Conservation (phyloP, 2,113 vertebrate species). For the Sterrhoptilus dennistouni region DNA sequence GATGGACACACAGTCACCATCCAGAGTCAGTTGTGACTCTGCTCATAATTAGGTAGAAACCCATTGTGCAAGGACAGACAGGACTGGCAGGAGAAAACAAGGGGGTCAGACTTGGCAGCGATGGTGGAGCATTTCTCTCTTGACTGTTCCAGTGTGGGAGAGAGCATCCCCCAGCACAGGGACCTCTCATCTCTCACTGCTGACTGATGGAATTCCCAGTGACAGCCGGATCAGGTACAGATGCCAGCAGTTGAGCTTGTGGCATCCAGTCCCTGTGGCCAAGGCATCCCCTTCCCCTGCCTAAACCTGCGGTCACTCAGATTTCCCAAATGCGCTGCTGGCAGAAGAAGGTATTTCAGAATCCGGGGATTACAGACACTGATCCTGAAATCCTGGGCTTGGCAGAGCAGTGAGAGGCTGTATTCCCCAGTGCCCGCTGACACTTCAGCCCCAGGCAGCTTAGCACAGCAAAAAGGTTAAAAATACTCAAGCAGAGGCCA, state of each 20-base stretch:
- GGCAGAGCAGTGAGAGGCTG: neutral
- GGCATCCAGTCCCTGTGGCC: neutral
- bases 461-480: conserved; percentile 68
- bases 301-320: fast-evolving
- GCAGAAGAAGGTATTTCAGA: conserved; percentile 34
- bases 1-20: neutral
- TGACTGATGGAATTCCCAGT: fast-evolving
- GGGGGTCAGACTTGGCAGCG: fast-evolving
- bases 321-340: fast-evolving
- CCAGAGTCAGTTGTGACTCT: neutral
- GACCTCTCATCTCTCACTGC: neutral
- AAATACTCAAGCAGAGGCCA: conserved; percentile 56
- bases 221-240: fast-evolving
- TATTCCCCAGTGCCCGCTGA: neutral
- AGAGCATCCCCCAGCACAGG: fast-evolving
- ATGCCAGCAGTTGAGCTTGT: fast-evolving
- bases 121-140: neutral
- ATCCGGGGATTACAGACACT: conserved; percentile 15
- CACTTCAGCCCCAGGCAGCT: conserved; percentile 56
- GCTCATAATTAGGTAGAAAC: neutral
- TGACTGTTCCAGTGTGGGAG: neutral
- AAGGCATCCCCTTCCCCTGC: neutral
- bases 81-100: neutral
- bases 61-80: neutral
- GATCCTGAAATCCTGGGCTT: conserved; percentile 49